phyloP scores from a whole-genome alignment of 2,888 invertebrate species.

The Uropetala carovei region DNA sequence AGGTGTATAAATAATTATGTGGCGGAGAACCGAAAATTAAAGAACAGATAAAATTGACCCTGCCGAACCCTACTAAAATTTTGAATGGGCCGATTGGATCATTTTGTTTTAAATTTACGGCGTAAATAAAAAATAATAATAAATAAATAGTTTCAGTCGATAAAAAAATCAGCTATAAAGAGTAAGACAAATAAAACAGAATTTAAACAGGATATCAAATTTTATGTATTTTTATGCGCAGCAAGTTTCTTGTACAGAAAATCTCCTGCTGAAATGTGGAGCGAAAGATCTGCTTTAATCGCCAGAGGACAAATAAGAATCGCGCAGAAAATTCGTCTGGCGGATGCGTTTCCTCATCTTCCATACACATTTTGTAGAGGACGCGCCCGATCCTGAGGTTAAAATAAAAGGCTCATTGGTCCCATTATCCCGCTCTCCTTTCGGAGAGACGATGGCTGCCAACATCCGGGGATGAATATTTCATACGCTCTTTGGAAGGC shows the following conservation, averaged over 20 bases:
- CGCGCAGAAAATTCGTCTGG: neutral
- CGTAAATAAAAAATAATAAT: too few relatives aligned
- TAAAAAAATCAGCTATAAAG: too few relatives aligned
- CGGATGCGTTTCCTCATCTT: neutral
- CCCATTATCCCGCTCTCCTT: neutral
- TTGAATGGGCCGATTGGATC: too few relatives aligned
- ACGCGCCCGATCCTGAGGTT: neutral
- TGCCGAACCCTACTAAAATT: too few relatives aligned
- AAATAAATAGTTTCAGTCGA: too few relatives aligned
- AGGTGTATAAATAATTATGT: too few relatives aligned
- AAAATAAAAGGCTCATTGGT: conserved; percentile 7
- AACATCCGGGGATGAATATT: neutral
- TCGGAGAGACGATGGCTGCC: neutral
- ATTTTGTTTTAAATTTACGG: too few relatives aligned
- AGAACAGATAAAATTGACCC: too few relatives aligned
- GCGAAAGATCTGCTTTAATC: neutral
- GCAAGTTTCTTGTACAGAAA: neutral
- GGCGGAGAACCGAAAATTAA: too few relatives aligned
- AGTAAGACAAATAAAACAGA: too few relatives aligned
- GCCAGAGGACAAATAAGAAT: neutral
- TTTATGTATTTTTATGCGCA: too few relatives aligned
- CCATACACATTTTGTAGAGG: neutral
- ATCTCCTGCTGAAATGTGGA: neutral
- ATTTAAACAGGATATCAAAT: too few relatives aligned
- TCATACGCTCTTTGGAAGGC: neutral